A percentile compares a stretch with the other conserved stretches of the same genome.
phyloP scores from a whole-genome alignment of 2,888 invertebrate species.

The Hylaea fasciaria region DNA sequence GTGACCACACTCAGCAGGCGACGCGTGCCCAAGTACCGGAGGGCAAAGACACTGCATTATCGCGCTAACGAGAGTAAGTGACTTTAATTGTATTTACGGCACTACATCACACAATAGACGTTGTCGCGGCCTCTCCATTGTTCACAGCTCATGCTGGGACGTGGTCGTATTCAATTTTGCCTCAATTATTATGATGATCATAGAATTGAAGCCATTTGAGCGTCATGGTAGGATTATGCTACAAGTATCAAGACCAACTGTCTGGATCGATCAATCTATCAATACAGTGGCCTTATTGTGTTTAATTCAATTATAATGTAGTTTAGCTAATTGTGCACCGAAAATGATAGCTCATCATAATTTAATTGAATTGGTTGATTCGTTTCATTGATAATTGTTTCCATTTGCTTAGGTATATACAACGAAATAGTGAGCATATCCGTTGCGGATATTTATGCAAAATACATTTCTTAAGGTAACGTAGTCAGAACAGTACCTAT shows the following conservation, averaged over 20 bases:
- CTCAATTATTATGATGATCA: conserved; percentile 11
- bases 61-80: conserved; percentile 80
- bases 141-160: conserved; percentile 40
- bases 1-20: conserved; percentile 29
- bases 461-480: too few relatives aligned
- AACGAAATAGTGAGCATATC: too few relatives aligned
- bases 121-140: conserved; percentile 53
- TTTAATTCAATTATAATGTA: conserved; percentile 18
- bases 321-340: conserved; percentile 15
- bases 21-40: conserved; percentile 46
- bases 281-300: conserved; percentile 4
- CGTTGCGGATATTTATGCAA: too few relatives aligned
- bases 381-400: conserved; percentile 31
- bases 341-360: conserved; percentile 6
- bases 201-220: not conserved
- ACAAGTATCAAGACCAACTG: not conserved
- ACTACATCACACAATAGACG: conserved; percentile 73
- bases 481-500: too few relatives aligned
- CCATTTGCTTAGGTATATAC: too few relatives aligned
- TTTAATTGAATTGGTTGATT: conserved; percentile 22
- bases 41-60: conserved; percentile 80
- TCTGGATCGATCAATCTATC: conserved; percentile 1
- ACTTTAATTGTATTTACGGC: conserved; percentile 82
- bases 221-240: conserved; percentile 1
- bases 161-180: conserved; percentile 32